Conservation (phyloP, 2,888 invertebrate genomes). For the Nipponacmea schrenckii region DNA sequence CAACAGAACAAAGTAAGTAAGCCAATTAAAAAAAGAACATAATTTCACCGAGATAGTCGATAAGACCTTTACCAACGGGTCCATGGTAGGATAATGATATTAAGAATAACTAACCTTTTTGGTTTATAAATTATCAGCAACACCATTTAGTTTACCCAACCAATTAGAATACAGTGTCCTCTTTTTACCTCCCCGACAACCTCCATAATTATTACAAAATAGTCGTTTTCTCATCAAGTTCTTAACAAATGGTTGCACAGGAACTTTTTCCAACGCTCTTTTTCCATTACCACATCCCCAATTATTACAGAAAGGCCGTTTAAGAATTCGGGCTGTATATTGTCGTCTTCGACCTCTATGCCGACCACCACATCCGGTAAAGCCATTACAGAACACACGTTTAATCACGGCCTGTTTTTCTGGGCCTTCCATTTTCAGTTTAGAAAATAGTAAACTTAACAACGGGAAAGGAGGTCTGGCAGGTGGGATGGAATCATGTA, state of each 20-base stretch:
- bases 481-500: not conserved
- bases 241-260: not conserved
- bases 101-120: constrained; percentile 4
- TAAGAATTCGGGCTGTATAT: constrained; percentile 25
- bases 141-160: constrained; percentile 23
- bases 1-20: too few relatives aligned
- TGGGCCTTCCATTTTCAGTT: not conserved
- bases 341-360: constrained; percentile 27
- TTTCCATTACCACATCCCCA: constrained; percentile 50
- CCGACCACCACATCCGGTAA: constrained; percentile 37
- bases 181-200: constrained; percentile 30
- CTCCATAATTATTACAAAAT: constrained; percentile 35
- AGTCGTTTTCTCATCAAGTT: constrained; percentile 23
- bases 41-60: too few relatives aligned
- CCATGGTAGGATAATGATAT: not conserved
- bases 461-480: not conserved
- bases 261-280: constrained; percentile 16
- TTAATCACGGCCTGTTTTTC: constrained; percentile 18
- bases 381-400: constrained; percentile 38
- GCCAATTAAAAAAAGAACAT: too few relatives aligned
- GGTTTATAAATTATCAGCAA: constrained; percentile 19
- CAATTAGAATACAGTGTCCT: constrained; percentile 29
- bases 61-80: too few relatives aligned
- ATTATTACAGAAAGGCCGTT: constrained; percentile 53
- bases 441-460: not conserved